Base-by-base conservation (phyloP, 23 tunicate genomes). In the Trididemnum clinides region DNA sequence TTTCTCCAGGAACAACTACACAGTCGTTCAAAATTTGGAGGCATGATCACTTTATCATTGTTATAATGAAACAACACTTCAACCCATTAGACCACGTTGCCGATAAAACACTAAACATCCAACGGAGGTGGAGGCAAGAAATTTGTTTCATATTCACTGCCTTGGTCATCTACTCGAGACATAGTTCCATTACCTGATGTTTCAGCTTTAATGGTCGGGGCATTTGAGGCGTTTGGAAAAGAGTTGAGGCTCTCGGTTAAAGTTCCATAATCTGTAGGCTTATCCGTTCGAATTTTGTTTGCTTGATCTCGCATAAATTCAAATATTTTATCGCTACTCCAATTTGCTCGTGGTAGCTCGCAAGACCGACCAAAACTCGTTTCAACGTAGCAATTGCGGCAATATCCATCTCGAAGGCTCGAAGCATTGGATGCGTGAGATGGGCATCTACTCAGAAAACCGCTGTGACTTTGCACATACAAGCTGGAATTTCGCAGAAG, bases 331-430 rank as follows among this genome's bases (percentile, higher is more conserved):
- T 32, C 64, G 4, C 66, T 37, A 30, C 51, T 66, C 83, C 65
- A 78, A 7, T 78, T 78, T 2, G 83, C 83, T 26, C 83, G 64
- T 10, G 83, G 83, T 28, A 78, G 59, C 57, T 38, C 57, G 27
- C 59, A 74, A 23, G 80, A 18, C 19, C 80, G 80, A 37, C 37
- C 75, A 31, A 66, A 32, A n/a, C 75, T 29, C 6, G 75, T 32
- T 32, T 66, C 75, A 31, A 23, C n/a, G 37, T 29, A 29, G 37
- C 75, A 66, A 23, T 66, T 32, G 19, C 37, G 36, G 31, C 75
- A 66, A 20, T 29, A 32, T 2, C 75, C 75, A 28, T 66, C 37
- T 4, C 12, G 37, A 31, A 30, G n/a, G 37, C 75, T 31, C 6
- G 75, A 66, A 5, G 75, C 4, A n/a, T 23, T 66, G 30, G 75